These are phyloP conservation scores for Siniperca knerii DNA, from an alignment of 2,113 vertebrate genomes.

Conservation along the genomic window DNA sequence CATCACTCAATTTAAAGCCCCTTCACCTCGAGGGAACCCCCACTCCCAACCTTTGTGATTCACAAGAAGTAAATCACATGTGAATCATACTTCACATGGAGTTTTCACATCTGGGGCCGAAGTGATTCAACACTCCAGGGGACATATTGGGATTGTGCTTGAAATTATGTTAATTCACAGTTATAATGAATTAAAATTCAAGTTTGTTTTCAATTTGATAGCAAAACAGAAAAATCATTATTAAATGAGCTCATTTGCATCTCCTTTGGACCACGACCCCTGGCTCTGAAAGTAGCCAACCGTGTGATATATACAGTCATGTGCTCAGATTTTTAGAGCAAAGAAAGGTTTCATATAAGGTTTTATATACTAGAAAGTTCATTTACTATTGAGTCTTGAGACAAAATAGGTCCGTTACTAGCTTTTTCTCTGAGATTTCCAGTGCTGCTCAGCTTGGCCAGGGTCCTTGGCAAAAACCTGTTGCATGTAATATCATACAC, in stretches of 20 bases:
- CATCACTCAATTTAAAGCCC: not conserved
- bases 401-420: not conserved
- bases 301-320: not conserved
- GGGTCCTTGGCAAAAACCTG: not conserved
- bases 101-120: not conserved
- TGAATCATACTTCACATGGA: slow-evolving; percentile 7
- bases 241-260: not conserved
- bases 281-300: not conserved
- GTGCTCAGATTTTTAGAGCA: not conserved
- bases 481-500: not conserved
- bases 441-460: not conserved
- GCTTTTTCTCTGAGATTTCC: not conserved
- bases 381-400: not conserved
- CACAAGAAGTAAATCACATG: not conserved
- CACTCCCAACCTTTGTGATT: not conserved
- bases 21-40: not conserved
- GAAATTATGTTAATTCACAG: not conserved
- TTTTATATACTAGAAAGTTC: not conserved
- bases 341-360: not conserved
- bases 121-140: not conserved
- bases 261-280: not conserved
- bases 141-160: not conserved
- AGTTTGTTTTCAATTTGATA: not conserved
- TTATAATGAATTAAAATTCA: not conserved
- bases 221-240: not conserved